phyloP scores from a whole-genome alignment of 1,140 invertebrate genomes.

The Scaptomyza hsui region DNA sequence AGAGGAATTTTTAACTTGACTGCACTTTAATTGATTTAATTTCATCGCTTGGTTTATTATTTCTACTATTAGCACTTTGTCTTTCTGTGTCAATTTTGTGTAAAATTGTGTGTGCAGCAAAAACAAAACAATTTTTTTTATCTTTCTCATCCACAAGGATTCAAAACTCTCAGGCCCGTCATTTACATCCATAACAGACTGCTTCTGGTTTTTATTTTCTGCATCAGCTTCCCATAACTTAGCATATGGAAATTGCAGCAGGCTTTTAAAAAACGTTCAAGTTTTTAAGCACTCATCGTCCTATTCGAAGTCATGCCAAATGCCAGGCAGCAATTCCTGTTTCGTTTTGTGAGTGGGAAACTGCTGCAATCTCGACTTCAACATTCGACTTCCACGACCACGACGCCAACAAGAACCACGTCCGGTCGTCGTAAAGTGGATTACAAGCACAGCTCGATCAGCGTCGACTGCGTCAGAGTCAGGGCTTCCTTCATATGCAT shows the following conservation, averaged over 20 bases:
- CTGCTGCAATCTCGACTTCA: constrained; percentile 6
- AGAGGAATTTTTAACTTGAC: constrained; percentile 54
- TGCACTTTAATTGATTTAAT: constrained; percentile 76
- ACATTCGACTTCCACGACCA: neutral
- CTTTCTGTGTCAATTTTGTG: constrained; percentile 74
- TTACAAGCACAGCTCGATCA: constrained; percentile 36
- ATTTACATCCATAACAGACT: neutral
- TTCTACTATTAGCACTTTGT: constrained; percentile 75
- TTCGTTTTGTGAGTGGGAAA: constrained; percentile 41
- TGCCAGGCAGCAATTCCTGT: constrained; percentile 37
- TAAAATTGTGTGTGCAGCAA: constrained; percentile 33
- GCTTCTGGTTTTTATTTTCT: constrained; percentile 5
- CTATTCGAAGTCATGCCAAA: constrained; percentile 20
- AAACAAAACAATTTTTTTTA: too few relatives aligned
- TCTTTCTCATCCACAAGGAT: neutral
- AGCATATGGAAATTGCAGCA: constrained; percentile 24
- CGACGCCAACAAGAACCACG: constrained; percentile 43
- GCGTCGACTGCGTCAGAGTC: constrained; percentile 12
- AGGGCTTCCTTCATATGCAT: constrained; percentile 32
- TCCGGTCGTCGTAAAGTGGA: constrained; percentile 45
- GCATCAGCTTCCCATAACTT: neutral
- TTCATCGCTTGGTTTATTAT: constrained; percentile 71
- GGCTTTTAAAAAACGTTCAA: constrained; percentile 4
- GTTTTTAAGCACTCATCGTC: constrained; percentile 18
- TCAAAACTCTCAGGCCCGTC: constrained; percentile 5